Conservation (phyloP, 2,797 vertebrate genomes). For the Etheostoma nigrum region DNA sequence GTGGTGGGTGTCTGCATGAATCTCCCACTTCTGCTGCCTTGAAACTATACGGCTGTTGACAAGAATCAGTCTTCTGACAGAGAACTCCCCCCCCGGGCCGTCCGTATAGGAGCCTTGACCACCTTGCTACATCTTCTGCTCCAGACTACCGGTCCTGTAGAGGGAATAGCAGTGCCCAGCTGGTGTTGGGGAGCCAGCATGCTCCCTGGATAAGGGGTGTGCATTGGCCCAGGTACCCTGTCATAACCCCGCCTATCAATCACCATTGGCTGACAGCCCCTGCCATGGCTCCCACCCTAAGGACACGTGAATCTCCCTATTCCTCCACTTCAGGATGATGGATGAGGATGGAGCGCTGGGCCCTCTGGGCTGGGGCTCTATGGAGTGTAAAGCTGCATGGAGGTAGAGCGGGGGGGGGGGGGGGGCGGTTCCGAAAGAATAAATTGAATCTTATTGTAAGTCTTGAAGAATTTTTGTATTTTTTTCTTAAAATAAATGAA, state of each 20-base stretch:
- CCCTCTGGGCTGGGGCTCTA: constrained; percentile 68
- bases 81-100: constrained; percentile 44
- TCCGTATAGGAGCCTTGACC: constrained; percentile 16
- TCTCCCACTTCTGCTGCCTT: constrained; percentile 66
- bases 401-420: constrained; percentile 8
- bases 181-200: constrained; percentile 43
- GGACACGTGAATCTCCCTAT: constrained; percentile 72
- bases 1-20: constrained; percentile 75
- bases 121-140: constrained; percentile 16
- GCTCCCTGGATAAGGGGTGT: constrained; percentile 44
- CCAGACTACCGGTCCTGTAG: constrained; percentile 20
- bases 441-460: constrained; percentile 44
- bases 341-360: constrained; percentile 67
- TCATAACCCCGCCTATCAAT: constrained; percentile 79
- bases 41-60: constrained; percentile 61
- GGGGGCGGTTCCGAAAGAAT: constrained; percentile 47
- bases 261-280: constrained; percentile 68
- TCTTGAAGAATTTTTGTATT: constrained; percentile 7
- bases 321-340: constrained; percentile 75
- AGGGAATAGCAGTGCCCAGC: constrained; percentile 42
- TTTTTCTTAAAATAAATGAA: constrained; percentile 25
- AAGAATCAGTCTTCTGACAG: constrained; percentile 49
- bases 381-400: constrained; percentile 67
- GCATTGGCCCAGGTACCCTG: constrained; percentile 71
- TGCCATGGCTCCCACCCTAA: constrained; percentile 53